A percentile compares a stretch with the other conserved stretches of the same genome.
Evolutionary conservation across 2,113 vertebrate genomes (phyloP).

Genomic region (Cricetomys ansorgei): DNA sequence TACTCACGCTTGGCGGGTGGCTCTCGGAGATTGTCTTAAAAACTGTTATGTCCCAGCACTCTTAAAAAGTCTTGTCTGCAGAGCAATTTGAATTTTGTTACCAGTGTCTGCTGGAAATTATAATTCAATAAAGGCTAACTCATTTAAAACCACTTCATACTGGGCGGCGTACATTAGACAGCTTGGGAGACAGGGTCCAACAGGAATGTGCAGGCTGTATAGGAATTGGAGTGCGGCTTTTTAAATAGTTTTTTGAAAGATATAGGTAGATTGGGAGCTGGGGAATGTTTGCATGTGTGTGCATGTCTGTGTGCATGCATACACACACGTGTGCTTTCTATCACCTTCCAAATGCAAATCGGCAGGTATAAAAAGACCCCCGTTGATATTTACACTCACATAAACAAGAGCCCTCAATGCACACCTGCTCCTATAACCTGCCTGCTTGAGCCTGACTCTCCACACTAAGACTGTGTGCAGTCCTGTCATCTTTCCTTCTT

Average conservation of each 20-base stretch:
- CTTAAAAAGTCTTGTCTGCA: conserved; percentile 90
- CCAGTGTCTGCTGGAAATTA: conserved; percentile 95
- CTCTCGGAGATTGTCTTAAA: conserved; percentile 86
- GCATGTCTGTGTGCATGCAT: not conserved
- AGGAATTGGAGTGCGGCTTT: conserved; percentile 85
- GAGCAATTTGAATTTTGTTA: conserved; percentile 98
- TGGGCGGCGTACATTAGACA: conserved; percentile 93
- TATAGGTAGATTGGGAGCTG: conserved; percentile 77
- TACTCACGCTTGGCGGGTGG: conserved; percentile 85
- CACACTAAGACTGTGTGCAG: conserved; percentile 51
- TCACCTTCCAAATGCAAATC: conserved; percentile 56
- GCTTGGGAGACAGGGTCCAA: conserved; percentile 85
- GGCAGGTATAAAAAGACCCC: conserved; percentile 65
- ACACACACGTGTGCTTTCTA: not conserved
- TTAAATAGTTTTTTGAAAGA: conserved; percentile 77
- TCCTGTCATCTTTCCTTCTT: conserved; percentile 62
- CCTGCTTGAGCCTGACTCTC: conserved; percentile 45
- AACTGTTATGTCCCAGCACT: conserved; percentile 87
- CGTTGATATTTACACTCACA: conserved; percentile 73
- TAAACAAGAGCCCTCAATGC: conserved; percentile 50
- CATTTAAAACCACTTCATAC: conserved; percentile 95
- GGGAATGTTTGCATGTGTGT: not conserved
- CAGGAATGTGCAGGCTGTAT: conserved; percentile 81
- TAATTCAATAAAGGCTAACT: conserved; percentile 98
- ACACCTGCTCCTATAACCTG: conserved; percentile 63